phyloP scores from a whole-genome alignment of 2,888 invertebrate species.

The Alentia gelatinosa region DNA sequence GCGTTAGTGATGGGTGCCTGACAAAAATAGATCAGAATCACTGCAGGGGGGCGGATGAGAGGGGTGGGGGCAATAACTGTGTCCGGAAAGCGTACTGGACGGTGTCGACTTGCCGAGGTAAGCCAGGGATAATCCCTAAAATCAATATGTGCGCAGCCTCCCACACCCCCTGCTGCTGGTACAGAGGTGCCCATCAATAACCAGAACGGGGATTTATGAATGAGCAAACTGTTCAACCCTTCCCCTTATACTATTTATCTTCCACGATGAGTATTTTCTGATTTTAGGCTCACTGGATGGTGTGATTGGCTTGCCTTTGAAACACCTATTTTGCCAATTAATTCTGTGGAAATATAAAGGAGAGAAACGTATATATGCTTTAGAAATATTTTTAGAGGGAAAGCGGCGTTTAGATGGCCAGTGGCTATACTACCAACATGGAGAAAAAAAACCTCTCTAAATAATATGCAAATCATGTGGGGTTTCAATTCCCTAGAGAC shows the following conservation, averaged over 20 bases:
- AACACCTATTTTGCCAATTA: too few relatives aligned
- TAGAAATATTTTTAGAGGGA: too few relatives aligned
- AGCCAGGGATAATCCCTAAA: not conserved
- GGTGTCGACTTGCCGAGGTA: not conserved
- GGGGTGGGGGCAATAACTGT: not conserved
- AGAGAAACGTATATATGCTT: too few relatives aligned
- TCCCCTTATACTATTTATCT: too few relatives aligned
- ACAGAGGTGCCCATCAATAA: not conserved
- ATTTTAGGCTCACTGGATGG: not conserved
- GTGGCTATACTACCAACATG: too few relatives aligned
- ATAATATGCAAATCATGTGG: too few relatives aligned
- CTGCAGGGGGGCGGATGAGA: not conserved
- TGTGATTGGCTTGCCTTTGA: too few relatives aligned
- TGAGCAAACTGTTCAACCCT: not conserved
- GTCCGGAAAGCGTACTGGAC: not conserved
- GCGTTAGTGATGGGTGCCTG: not conserved
- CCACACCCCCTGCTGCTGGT: not conserved
- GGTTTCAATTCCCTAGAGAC: too few relatives aligned
- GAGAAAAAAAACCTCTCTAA: too few relatives aligned
- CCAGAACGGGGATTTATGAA: not conserved
- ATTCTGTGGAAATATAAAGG: too few relatives aligned
- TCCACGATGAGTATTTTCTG: too few relatives aligned
- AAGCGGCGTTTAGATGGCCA: too few relatives aligned
- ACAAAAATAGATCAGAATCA: not conserved
- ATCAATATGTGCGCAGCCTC: not conserved